Percentiles rank a stretch among this genome's conserved stretches.
phyloP scores from a whole-genome alignment of 2,888 invertebrate genomes.

The Chrysolina oricalcia region DNA sequence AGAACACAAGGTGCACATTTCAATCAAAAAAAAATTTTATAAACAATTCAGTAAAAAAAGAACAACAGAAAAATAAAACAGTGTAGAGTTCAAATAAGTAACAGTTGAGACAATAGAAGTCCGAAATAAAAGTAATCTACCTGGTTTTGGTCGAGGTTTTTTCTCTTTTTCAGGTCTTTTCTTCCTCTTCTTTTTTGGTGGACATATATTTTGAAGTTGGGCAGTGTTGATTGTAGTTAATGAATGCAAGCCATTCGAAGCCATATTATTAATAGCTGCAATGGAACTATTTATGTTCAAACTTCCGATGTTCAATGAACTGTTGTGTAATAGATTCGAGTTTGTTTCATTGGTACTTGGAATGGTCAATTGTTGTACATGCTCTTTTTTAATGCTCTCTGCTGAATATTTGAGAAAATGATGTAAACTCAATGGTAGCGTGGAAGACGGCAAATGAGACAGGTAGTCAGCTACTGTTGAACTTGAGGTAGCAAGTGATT shows the following conservation, averaged over 20 bases:
- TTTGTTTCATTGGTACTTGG: slow-evolving; percentile 44
- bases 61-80: no score
- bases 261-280: background rate
- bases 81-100: no score
- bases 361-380: slow-evolving; percentile 69
- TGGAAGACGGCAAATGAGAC: slow-evolving; percentile 84
- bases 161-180: slow-evolving; percentile 86
- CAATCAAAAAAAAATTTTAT: no score
- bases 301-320: slow-evolving; percentile 21
- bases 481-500: slow-evolving; percentile 78
- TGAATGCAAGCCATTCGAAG: slow-evolving; percentile 56
- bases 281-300: slow-evolving; percentile 11
- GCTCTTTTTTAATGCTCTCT: slow-evolving; percentile 82
- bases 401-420: slow-evolving; percentile 89
- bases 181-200: slow-evolving; percentile 84
- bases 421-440: slow-evolving; percentile 84
- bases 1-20: no score
- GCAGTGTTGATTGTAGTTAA: slow-evolving; percentile 71
- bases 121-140: no score
- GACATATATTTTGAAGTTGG: slow-evolving; percentile 60
- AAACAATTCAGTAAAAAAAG: no score
- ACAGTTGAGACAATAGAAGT: no score
- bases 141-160: slow-evolving; percentile 88
- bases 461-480: slow-evolving; percentile 90
- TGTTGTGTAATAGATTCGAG: slow-evolving; percentile 36